Percentiles rank a stretch among this genome's conserved stretches.
Evolutionary conservation across 2,888 invertebrate species (phyloP).

Genomic region (Acronicta aceris): DNA sequence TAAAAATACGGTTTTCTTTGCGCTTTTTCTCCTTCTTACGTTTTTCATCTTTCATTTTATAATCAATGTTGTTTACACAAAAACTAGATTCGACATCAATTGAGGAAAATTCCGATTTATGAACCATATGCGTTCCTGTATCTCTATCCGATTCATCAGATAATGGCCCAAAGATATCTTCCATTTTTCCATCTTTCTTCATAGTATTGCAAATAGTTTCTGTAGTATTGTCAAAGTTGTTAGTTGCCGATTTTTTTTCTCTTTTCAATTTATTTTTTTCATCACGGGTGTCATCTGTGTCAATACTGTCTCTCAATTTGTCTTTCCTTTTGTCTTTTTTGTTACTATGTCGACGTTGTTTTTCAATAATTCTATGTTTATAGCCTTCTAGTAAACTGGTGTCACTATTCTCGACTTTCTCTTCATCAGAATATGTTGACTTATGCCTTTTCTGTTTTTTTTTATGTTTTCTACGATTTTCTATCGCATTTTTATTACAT

Average conservation of each 20-base stretch:
- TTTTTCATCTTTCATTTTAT: conserved; percentile 85
- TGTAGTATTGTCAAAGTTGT: conserved; percentile 66
- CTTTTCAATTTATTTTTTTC: conserved; percentile 90
- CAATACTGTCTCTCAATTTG: conserved; percentile 86
- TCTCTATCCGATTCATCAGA: conserved; percentile 92
- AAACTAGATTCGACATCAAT: conserved; percentile 64
- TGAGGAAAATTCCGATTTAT: conserved; percentile 69
- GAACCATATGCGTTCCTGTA: conserved; percentile 57
- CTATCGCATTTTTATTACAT: conserved; percentile 79
- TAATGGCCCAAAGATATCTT: conserved; percentile 96
- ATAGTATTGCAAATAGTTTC: conserved; percentile 72
- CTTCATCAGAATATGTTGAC: conserved; percentile 90
- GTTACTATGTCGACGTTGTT: conserved; percentile 85
- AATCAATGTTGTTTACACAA: conserved; percentile 60
- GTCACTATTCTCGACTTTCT: conserved; percentile 80
- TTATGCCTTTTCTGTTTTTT: conserved; percentile 95
- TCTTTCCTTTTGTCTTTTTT: conserved; percentile 91
- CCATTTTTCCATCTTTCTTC: conserved; percentile 94
- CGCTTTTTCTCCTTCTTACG: conserved; percentile 91
- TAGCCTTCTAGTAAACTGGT: conserved; percentile 61
- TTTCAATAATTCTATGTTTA: conserved; percentile 84
- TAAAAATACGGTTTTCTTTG: conserved; percentile 89
- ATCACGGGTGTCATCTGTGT: conserved; percentile 83
- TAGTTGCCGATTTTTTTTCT: conserved; percentile 80
- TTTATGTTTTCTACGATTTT: conserved; percentile 93